These are phyloP conservation scores for Trematomus bernacchii DNA, from an alignment of 2,797 vertebrate genomes.

Conservation along the genomic window DNA sequence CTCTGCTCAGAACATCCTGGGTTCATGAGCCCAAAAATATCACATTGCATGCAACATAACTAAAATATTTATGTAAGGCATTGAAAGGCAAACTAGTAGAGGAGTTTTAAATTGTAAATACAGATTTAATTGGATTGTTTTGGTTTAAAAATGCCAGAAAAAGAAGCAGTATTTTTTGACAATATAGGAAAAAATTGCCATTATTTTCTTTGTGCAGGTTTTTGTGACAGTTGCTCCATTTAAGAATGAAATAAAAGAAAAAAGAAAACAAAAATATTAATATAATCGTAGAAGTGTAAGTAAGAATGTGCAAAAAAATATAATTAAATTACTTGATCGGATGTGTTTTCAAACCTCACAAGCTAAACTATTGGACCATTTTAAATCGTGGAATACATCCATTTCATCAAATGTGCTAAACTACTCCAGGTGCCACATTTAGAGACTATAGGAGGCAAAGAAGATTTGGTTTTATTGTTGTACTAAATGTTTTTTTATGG, in stretches of 20 bases:
- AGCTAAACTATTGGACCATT: no score
- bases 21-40: neutral
- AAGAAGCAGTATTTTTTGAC: neutral
- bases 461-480: no score
- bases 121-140: neutral
- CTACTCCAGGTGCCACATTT: no score
- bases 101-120: neutral
- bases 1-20: constrained; percentile 10
- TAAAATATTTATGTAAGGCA: neutral
- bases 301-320: no score
- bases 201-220: neutral
- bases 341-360: no score
- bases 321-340: no score
- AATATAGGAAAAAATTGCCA: fast-evolving
- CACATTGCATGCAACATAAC: neutral
- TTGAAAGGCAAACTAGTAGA: fast-evolving
- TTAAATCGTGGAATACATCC: no score
- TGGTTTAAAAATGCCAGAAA: neutral
- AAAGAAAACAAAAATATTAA: neutral
- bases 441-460: no score
- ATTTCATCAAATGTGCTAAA: no score
- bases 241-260: no score
- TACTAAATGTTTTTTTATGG: no score
- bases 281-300: no score
- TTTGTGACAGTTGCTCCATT: neutral